Evolutionary conservation across 2,797 vertebrate species (phyloP).

Genomic region (Trematomus bernacchii): DNA sequence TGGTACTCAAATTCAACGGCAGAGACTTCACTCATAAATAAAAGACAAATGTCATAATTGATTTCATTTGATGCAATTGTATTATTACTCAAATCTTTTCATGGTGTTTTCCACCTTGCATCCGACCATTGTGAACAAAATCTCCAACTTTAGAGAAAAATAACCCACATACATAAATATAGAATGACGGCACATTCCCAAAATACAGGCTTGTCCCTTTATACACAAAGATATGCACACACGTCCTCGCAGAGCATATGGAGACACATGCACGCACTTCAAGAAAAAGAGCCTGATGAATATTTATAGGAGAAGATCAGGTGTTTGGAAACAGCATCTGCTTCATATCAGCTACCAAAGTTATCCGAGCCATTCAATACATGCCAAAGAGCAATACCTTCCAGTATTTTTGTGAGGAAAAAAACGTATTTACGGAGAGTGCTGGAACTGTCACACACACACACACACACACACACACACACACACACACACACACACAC

Average conservation of each 20-base stretch:
- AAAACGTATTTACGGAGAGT: neutral
- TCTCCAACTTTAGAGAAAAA: neutral
- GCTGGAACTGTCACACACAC: neutral
- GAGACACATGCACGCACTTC: constrained; percentile 1
- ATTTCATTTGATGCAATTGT: neutral
- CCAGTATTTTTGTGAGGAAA: neutral
- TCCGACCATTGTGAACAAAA: neutral
- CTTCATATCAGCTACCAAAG: neutral
- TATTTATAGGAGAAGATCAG: constrained; percentile 7
- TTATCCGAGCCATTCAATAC: neutral
- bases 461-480: too few relatives aligned
- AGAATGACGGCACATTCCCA: neutral
- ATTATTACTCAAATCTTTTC: neutral
- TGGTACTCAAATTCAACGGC: constrained; percentile 69
- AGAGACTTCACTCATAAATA: constrained; percentile 55
- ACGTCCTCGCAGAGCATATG: neutral
- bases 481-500: too few relatives aligned
- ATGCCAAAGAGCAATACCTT: neutral
- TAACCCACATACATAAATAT: neutral
- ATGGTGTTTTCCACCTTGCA: constrained; percentile 32
- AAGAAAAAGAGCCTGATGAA: constrained; percentile 22
- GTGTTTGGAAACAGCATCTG: constrained; percentile 10
- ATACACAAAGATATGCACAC: neutral
- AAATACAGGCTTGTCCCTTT: constrained; percentile 4
- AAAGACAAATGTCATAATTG: constrained; percentile 48